Base-by-base conservation (phyloP, 1,140 invertebrate species). In the Probaryconus sp. region DNA sequence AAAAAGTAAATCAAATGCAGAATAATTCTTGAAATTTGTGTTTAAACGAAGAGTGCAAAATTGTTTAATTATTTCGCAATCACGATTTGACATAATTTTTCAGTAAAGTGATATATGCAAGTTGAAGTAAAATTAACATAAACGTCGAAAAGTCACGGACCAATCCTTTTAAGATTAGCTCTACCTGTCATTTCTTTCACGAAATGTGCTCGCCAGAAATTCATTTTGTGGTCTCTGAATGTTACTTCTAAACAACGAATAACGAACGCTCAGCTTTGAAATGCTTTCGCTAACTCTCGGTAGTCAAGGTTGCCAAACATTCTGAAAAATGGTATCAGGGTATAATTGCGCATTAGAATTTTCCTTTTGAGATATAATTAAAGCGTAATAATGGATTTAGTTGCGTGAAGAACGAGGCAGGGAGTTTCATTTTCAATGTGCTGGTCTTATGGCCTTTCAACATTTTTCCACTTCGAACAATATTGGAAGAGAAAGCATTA, bases 111-210 rank as follows among this genome's bases (percentile, higher is more conserved):
- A 65, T 65, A 72, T 42, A 72, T 72, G n/a, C n/a, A n/a, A n/a
- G n/a, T n/a, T n/a, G n/a, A n/a, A n/a, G n/a, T n/a, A n/a, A n/a
- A n/a, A n/a, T n/a, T n/a, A n/a, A n/a, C n/a, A n/a, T 60, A 65
- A 70, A 63, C 30, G 11, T 45, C n/a, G 33, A 24, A 55, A 43
- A 55, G 35, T n/a, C n/a, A 31, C 50, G 50, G 33, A 63, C 51
- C 63, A 72, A 72, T 65, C 69, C 69, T 72, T 72, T 65, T 65
- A 64, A 65, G 65, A 72, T 53, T 72, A 31, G 60, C 51, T 60
- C 38, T 63, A 35, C 58, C 56, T 71, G 65, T 60, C 69, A 65
- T 51, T 64, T 72, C 64, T 72, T 60, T 65, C 60, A 65, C 69
- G 37, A 72, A 72, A 64, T 72, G 60, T 5, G 40, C 17, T 24